These are phyloP conservation scores for Eilema depressum DNA, from an alignment of 2,888 invertebrate genomes.

Conservation along the genomic window DNA sequence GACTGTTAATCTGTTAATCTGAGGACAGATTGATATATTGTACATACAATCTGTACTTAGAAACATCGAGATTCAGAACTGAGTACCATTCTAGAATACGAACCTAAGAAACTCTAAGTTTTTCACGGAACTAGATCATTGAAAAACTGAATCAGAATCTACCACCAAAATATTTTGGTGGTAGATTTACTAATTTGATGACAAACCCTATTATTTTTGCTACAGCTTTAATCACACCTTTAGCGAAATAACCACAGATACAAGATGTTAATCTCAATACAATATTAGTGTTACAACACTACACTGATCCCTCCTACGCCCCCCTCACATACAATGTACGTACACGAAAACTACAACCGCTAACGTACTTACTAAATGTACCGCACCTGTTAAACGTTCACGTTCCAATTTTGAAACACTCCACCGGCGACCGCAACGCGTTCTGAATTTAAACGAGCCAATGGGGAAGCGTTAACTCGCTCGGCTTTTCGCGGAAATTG, in stretches of 20 bases:
- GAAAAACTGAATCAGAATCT: too few species aligned
- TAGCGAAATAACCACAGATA: not conserved
- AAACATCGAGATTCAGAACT: too few species aligned
- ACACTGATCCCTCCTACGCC: conserved; percentile 12
- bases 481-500: conserved; percentile 52
- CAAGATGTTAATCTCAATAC: conserved; percentile 5
- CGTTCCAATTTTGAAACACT: conserved; percentile 66
- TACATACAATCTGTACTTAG: too few species aligned
- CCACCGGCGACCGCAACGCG: conserved; percentile 75
- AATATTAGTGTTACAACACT: conserved; percentile 16
- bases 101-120: too few species aligned
- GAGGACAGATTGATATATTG: too few species aligned
- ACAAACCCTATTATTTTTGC: too few species aligned
- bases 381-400: conserved; percentile 57
- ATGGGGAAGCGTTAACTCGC: conserved; percentile 67
- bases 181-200: too few species aligned
- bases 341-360: conserved; percentile 46
- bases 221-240: not conserved
- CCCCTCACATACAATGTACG: conserved; percentile 27
- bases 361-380: conserved; percentile 51
- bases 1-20: too few species aligned
- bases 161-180: too few species aligned
- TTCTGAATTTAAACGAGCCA: conserved; percentile 76
- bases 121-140: too few species aligned
- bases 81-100: too few species aligned